Evolutionary conservation across 2,113 vertebrate genomes (phyloP).

Genomic region (Eira barbara): DNA sequence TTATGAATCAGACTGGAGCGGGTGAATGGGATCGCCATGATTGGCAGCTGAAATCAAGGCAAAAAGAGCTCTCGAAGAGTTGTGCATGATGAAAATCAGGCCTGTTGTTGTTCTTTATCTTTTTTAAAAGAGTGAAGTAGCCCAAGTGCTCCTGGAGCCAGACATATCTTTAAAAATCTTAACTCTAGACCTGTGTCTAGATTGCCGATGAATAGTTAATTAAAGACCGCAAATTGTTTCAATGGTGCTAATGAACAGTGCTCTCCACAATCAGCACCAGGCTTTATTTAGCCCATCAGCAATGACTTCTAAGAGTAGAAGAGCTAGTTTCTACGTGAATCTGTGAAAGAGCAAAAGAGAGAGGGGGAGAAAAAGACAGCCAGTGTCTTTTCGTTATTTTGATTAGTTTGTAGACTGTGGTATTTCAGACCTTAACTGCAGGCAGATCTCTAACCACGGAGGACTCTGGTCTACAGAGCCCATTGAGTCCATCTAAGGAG

Average conservation of each 20-base stretch:
- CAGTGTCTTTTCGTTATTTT: constrained; percentile 26
- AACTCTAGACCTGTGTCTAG: constrained; percentile 43
- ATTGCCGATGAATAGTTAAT: constrained; percentile 63
- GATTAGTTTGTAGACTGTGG: constrained; percentile 74
- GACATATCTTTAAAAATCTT: constrained; percentile 49
- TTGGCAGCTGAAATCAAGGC: constrained; percentile 69
- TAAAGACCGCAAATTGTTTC: constrained; percentile 35
- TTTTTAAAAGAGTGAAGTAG: constrained; percentile 30
- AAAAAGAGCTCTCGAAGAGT: constrained; percentile 39
- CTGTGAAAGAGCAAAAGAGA: neutral
- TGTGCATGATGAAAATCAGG: constrained; percentile 57
- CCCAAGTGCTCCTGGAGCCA: constrained; percentile 58
- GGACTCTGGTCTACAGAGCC: neutral
- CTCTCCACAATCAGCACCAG: constrained; percentile 40
- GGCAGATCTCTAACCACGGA: constrained; percentile 77
- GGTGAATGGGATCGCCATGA: constrained; percentile 57
- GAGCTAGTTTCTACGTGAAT: neutral
- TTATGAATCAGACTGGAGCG: constrained; percentile 56
- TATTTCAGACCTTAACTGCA: constrained; percentile 75
- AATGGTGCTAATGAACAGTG: neutral
- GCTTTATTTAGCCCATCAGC: neutral
- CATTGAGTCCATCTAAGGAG: neutral
- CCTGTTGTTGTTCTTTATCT: constrained; percentile 49
- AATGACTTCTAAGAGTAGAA: constrained; percentile 25
- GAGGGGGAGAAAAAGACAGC: neutral